Evolutionary conservation across 2,113 vertebrate genomes (phyloP).

Genomic region (Corapipo altera): DNA sequence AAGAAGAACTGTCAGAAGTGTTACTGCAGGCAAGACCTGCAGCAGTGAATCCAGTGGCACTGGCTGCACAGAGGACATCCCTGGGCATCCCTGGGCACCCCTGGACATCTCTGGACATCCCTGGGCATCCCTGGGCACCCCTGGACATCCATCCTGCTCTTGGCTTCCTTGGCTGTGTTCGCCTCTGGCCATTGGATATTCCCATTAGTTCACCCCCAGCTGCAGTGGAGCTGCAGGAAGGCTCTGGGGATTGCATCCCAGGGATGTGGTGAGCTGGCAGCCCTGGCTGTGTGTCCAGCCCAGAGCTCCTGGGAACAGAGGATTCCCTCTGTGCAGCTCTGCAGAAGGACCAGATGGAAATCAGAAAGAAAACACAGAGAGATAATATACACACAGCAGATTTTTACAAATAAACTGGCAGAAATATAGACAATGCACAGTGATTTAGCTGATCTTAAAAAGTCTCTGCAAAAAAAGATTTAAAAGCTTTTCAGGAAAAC

Average conservation of each 20-base stretch:
- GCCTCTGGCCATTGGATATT: background rate
- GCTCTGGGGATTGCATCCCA: fast-evolving
- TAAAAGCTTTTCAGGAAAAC: background rate
- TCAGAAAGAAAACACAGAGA: background rate
- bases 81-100: background rate
- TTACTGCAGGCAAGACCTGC: fast-evolving
- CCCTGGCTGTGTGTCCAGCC: background rate
- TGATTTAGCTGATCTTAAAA: background rate
- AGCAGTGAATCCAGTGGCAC: fast-evolving
- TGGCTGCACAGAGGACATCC: background rate
- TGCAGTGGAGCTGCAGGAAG: background rate
- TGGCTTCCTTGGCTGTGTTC: background rate
- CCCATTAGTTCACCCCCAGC: fast-evolving
- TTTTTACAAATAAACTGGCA: background rate
- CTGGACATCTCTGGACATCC: background rate
- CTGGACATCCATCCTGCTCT: background rate
- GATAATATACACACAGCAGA: background rate
- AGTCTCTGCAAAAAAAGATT: background rate
- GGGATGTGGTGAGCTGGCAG: background rate
- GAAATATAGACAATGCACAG: background rate
- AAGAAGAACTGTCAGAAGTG: background rate
- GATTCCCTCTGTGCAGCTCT: background rate
- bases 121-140: background rate
- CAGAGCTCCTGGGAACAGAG: background rate
- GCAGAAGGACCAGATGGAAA: background rate